Percentiles rank a stretch among this genome's conserved stretches.
Evolutionary conservation across 2,797 vertebrate genomes (phyloP).

Genomic region (Alcedo atthis): DNA sequence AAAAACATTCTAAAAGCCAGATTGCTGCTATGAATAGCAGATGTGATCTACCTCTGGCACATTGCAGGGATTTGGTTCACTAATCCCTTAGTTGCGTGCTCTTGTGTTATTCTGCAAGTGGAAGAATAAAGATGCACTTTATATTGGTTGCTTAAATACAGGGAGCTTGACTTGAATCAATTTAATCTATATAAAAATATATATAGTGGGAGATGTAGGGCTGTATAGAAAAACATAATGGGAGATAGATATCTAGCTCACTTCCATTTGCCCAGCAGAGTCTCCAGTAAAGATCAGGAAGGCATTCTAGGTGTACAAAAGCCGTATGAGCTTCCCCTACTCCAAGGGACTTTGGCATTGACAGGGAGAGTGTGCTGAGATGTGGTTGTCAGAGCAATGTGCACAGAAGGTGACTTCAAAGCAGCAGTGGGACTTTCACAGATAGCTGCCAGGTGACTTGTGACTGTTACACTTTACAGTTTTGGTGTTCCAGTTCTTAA

Average conservation of each 20-base stretch:
- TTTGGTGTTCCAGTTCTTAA: neutral
- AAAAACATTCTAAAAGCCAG: neutral
- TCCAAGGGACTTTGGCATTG: neutral
- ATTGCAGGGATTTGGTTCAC: neutral
- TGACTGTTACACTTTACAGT: neutral
- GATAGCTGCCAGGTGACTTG: neutral
- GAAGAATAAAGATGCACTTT: neutral
- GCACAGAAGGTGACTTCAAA: neutral
- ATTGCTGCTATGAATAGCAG: constrained; percentile 14
- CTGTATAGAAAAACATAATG: neutral
- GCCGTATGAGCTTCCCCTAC: neutral
- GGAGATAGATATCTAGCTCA: neutral
- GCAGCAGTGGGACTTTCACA: neutral
- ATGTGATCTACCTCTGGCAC: neutral
- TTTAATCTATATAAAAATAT: neutral
- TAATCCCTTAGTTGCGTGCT: neutral
- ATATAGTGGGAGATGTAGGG: too few relatives aligned
- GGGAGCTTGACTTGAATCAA: neutral
- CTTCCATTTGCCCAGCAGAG: neutral
- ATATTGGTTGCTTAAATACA: neutral
- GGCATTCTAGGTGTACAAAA: neutral
- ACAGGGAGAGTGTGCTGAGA: neutral
- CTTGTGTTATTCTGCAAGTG: neutral
- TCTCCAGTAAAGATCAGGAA: neutral
- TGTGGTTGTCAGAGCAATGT: too few relatives aligned